phyloP scores from a whole-genome alignment of 1,140 invertebrate species.

The Nasonia longicornis region DNA sequence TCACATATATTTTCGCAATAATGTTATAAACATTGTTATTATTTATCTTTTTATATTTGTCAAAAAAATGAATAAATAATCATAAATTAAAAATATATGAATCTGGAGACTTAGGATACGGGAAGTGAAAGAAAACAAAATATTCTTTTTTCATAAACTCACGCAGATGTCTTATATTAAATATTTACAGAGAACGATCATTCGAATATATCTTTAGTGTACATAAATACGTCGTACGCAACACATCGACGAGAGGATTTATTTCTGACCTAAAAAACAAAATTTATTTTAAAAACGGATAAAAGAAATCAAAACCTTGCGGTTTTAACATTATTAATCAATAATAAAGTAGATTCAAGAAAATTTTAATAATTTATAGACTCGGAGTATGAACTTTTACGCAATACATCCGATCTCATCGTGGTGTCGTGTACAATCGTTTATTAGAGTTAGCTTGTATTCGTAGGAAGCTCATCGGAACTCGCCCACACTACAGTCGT shows the following conservation, averaged over 20 bases:
- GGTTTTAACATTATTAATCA: neutral
- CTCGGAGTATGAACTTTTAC: neutral
- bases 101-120: neutral
- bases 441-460: constrained; percentile 31
- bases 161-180: constrained; percentile 55
- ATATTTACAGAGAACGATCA: constrained; percentile 62
- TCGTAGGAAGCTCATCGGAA: constrained; percentile 50
- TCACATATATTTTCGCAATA: neutral
- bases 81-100: neutral
- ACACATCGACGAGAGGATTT: constrained; percentile 42
- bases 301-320: neutral
- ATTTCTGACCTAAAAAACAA: neutral
- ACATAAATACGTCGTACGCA: constrained; percentile 53
- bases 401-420: constrained; percentile 19
- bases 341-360: neutral
- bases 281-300: neutral
- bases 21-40: neutral
- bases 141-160: constrained; percentile 45
- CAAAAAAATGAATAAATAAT: constrained; percentile 12
- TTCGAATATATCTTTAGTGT: constrained; percentile 56
- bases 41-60: neutral
- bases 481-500: constrained; percentile 18
- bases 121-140: constrained; percentile 15
- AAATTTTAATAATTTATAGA: neutral
- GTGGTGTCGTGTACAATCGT: constrained; percentile 27